Evolutionary conservation across 2,888 invertebrate genomes (phyloP).

Genomic region (Drosophila kanekoi): DNA sequence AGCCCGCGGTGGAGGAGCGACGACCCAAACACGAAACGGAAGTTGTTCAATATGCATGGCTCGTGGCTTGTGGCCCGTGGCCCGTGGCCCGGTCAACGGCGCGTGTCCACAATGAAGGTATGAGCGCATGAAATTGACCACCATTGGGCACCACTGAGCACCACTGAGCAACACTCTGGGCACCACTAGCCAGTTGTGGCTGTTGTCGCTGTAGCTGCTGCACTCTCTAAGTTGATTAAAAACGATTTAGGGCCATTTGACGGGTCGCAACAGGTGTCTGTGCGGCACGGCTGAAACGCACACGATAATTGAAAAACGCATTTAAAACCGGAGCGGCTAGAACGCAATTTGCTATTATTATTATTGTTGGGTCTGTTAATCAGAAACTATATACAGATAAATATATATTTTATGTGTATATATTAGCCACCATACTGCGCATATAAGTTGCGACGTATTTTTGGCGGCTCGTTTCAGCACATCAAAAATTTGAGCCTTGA

Average conservation of each 20-base stretch:
- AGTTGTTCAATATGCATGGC: conserved; percentile 75
- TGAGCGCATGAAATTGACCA: conserved; percentile 74
- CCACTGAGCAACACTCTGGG: background rate
- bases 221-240: conserved; percentile 49
- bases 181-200: background rate
- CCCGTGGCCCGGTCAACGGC: conserved; percentile 24
- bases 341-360: conserved; percentile 40
- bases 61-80: conserved; percentile 30
- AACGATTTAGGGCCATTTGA: conserved; percentile 54
- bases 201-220: background rate
- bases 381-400: conserved; percentile 11
- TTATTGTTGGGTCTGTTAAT: conserved; percentile 10
- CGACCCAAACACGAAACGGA: conserved; percentile 53
- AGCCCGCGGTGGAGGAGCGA: conserved; percentile 34
- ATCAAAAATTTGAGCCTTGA: conserved; percentile 55
- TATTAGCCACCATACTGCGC: conserved; percentile 2
- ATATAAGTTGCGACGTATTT: conserved; percentile 62
- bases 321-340: conserved; percentile 35
- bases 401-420: background rate
- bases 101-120: conserved; percentile 62
- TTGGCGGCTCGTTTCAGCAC: conserved; percentile 32
- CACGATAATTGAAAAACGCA: conserved; percentile 44
- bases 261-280: conserved; percentile 47
- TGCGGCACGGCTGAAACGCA: conserved; percentile 6
- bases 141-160: conserved; percentile 13